Percentiles rank a stretch among this genome's conserved stretches.
These are phyloP conservation scores for Stylophora pistillata DNA, from an alignment of 64 coral and sea anemone genomes.

Conservation along the genomic window DNA sequence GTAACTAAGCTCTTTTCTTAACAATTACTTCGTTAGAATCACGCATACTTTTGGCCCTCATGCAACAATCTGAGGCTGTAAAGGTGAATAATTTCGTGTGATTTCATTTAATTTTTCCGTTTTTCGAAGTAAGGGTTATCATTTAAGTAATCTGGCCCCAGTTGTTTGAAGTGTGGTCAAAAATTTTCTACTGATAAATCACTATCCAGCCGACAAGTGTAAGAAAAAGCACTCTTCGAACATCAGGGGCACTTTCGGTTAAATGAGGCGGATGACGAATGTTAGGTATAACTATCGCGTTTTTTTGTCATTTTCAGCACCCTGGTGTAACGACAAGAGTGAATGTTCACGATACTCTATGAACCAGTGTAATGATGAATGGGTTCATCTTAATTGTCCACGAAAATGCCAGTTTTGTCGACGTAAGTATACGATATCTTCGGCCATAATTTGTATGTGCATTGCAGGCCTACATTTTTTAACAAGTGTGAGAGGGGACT, in stretches of 20 bases:
- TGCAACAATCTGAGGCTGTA: too few relatives aligned
- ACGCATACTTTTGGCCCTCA: too few relatives aligned
- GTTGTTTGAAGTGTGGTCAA: too few relatives aligned
- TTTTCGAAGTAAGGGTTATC: too few relatives aligned
- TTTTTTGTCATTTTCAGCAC: conserved; percentile 31
- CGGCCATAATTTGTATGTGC: not conserved
- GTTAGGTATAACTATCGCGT: not conserved
- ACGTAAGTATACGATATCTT: conserved; percentile 65
- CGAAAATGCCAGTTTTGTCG: conserved; percentile 79
- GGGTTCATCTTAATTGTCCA: conserved; percentile 79
- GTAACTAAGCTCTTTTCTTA: not conserved
- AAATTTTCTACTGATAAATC: too few relatives aligned
- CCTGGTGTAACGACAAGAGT: conserved; percentile 68
- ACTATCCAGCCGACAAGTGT: too few relatives aligned
- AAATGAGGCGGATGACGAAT: not conserved
- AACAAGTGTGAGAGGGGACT: not conserved
- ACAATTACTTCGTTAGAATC: too few relatives aligned
- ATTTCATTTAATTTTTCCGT: too few relatives aligned
- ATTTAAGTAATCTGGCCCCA: too few relatives aligned
- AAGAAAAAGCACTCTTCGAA: too few relatives aligned
- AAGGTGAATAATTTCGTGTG: too few relatives aligned
- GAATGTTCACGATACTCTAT: conserved; percentile 60
- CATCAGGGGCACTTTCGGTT: too few relatives aligned
- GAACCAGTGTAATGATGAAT: conserved; percentile 70
- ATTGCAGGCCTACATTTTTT: not conserved